Evolutionary conservation across 2,797 vertebrate genomes (phyloP).

Genomic region (Cygnus olor): DNA sequence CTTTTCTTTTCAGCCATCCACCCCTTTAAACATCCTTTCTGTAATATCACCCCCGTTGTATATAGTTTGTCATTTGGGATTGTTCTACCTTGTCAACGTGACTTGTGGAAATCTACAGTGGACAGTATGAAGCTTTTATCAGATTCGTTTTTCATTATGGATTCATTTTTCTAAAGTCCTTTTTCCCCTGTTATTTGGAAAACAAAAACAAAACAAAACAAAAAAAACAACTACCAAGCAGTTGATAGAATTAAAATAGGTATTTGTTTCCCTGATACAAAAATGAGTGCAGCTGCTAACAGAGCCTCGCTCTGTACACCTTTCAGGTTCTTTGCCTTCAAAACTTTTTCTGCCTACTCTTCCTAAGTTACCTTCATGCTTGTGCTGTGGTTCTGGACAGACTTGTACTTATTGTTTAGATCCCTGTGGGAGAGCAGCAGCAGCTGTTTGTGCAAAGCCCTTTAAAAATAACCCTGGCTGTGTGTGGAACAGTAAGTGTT

Average conservation of each 20-base stretch:
- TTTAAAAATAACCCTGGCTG: not conserved
- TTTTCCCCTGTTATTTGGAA: not conserved
- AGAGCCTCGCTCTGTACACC: not conserved
- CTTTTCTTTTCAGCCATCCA: not conserved
- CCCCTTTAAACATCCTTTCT: constrained; percentile 9
- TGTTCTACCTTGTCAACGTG: not conserved
- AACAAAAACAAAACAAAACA: not conserved
- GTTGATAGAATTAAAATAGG: not conserved
- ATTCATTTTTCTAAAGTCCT: not conserved
- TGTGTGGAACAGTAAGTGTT: not conserved
- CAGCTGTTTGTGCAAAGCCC: not conserved
- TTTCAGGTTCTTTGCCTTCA: not conserved
- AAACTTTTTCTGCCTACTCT: not conserved
- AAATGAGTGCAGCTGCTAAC: not conserved
- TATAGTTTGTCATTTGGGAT: not conserved
- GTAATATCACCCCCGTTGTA: not conserved
- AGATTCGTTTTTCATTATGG: not conserved
- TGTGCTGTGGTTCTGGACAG: not conserved
- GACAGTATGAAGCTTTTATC: not conserved
- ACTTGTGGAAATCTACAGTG: not conserved
- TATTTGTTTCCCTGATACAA: not conserved
- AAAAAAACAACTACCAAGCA: not conserved
- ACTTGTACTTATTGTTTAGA: not conserved
- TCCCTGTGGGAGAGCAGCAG: not conserved
- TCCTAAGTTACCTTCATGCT: not conserved